Percentiles rank a stretch among this genome's conserved stretches.
These are phyloP conservation scores for Xerus inauris DNA, from an alignment of 2,113 vertebrate genomes.

Conservation along the genomic window DNA sequence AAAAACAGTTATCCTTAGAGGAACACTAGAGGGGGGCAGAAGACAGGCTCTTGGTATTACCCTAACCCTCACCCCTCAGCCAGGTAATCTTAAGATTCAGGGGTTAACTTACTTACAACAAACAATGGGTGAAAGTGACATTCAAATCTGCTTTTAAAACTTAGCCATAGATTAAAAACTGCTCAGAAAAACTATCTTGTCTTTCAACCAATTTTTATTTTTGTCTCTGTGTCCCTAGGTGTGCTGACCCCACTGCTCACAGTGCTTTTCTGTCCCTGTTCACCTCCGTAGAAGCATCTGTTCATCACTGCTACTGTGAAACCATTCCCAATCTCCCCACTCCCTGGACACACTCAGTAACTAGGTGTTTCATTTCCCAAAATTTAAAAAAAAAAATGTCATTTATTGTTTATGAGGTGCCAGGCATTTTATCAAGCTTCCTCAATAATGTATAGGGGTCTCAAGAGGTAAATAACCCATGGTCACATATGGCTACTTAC, in stretches of 20 bases:
- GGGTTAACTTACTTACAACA: background rate
- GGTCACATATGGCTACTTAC: background rate
- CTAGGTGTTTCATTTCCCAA: background rate
- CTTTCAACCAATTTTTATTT: background rate
- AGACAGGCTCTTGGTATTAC: too few relatives aligned
- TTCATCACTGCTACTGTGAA: background rate
- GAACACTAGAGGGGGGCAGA: background rate
- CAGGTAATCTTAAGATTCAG: background rate
- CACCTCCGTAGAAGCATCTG: rapidly evolving
- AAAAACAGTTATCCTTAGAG: background rate
- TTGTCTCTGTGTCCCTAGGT: background rate
- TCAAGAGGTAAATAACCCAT: background rate
- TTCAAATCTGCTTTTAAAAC: background rate
- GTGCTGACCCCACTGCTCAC: rapidly evolving
- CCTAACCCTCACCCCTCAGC: background rate
- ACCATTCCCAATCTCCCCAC: background rate
- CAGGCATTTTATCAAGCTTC: background rate
- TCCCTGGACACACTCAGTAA: background rate
- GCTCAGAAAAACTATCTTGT: background rate
- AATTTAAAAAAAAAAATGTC: background rate
- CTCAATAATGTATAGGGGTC: background rate
- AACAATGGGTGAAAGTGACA: background rate
- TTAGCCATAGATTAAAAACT: background rate
- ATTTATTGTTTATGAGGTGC: background rate
- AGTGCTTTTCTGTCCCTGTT: background rate